Evolutionary conservation across 2,888 invertebrate genomes (phyloP), one percentile per base, ranked within the genome.

Genomic region (Nomada ferruginata): DNA sequence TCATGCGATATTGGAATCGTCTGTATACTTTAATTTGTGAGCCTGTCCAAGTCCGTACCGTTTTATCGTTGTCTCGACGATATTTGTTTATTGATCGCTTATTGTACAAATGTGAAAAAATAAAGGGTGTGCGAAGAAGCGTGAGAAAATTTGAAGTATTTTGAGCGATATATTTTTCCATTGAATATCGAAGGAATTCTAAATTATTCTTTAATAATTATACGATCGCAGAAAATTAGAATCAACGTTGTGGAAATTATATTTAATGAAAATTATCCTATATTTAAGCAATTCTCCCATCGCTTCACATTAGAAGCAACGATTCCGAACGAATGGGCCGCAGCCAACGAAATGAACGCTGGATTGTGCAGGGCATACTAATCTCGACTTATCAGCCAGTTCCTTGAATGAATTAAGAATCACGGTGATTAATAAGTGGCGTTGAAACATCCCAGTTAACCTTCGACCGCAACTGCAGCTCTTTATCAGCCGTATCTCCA

Each of bases 341-440:
- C 9, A n/a, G 26, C 13, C 4, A 53, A 26, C 18, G 66, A 50
- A 59, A 73, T 23, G 57, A 65, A 65, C 47, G 47, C 18, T 15
- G 55, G 55, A 65, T 73, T 73, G 29, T 73, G 20, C 11, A 10
- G 3, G 2, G 55, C 47, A 66, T 75, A 78, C 50, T 68, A 63
- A 78, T 63, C 66, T 75, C 61, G 57, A 59, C 63, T 64, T 79
- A 76, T 76, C 64, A 20, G 20, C 9, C 18, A 64, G 64, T 65
- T 66, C 29, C 29, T n/a, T 57, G 29, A 60, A 47, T 13, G 64
- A 70, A 76, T 70, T 57, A 76, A 70, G 44, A 64, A 59, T 52
- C 50, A n/a, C 9, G n/a, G n/a, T 26, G 29, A 64, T 13, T 64
- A 57, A 71, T 11, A 47, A 44, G 26, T 18, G 36, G 44, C 13